Evolutionary conservation across 2,888 invertebrate genomes (phyloP).

Genomic region (Psococerastis gibbosa): DNA sequence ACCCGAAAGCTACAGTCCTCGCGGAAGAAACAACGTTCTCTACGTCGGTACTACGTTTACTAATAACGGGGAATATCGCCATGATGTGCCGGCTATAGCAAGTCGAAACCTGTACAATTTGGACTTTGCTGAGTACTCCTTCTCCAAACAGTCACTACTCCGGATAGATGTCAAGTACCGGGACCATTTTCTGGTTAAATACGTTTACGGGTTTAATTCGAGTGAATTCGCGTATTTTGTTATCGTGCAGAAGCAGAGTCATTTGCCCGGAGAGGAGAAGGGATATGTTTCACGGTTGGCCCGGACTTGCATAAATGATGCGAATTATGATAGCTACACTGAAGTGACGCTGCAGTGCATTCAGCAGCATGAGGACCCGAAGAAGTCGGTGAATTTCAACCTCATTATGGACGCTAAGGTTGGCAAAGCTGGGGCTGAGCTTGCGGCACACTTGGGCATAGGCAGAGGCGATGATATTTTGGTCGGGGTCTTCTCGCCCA

Average conservation of each 20-base stretch:
- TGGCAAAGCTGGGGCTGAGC: constrained; percentile 60
- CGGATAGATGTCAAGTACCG: constrained; percentile 84
- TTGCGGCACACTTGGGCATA: constrained; percentile 66
- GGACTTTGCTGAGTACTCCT: constrained; percentile 63
- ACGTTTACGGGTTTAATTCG: constrained; percentile 90
- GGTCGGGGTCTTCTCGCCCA: constrained; percentile 77
- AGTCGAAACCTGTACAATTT: constrained; percentile 65
- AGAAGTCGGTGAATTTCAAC: constrained; percentile 48
- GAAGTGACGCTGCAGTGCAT: constrained; percentile 86
- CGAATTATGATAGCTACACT: constrained; percentile 90
- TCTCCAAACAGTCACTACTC: constrained; percentile 67
- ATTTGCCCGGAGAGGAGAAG: constrained; percentile 69
- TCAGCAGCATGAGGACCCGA: constrained; percentile 36
- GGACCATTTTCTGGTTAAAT: constrained; percentile 89
- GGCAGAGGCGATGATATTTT: constrained; percentile 63
- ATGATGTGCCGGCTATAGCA: constrained; percentile 82
- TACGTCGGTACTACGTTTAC: constrained; percentile 90
- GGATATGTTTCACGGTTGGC: constrained; percentile 81
- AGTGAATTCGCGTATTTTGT: constrained; percentile 92
- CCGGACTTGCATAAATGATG: constrained; percentile 85
- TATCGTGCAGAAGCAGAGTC: constrained; percentile 82
- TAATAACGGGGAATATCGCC: constrained; percentile 75
- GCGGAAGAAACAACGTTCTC: constrained; percentile 64
- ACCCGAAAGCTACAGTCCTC: constrained; percentile 67
- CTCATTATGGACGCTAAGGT: constrained; percentile 86